Conservation (phyloP, 1,140 invertebrate species). For the Pseudomyrmex dendroicus region DNA sequence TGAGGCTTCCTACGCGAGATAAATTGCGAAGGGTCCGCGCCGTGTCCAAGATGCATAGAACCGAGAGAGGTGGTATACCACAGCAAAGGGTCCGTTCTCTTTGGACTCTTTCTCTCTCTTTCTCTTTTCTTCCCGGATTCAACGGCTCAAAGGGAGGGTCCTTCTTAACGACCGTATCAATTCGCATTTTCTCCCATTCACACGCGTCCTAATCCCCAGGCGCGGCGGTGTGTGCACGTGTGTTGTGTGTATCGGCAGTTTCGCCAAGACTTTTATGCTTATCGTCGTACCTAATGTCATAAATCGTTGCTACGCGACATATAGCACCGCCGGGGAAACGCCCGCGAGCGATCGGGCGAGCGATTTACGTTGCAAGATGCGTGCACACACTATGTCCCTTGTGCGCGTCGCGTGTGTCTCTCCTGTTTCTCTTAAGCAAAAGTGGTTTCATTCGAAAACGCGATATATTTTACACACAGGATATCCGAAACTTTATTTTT, state of each 20-base stretch:
- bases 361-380: constrained; percentile 41
- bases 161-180: constrained; percentile 79
- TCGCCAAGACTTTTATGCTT: constrained; percentile 69
- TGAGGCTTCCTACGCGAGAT: constrained; percentile 40
- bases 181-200: constrained; percentile 79
- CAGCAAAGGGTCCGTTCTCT: constrained; percentile 47
- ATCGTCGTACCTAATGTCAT: constrained; percentile 62
- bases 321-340: constrained; percentile 42
- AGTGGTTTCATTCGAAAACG: not conserved
- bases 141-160: constrained; percentile 68
- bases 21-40: constrained; percentile 51
- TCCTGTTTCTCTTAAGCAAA: constrained; percentile 5
- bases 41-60: constrained; percentile 9
- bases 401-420: constrained; percentile 10
- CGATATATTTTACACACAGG: not conserved
- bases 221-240: constrained; percentile 52
- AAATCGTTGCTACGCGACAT: constrained; percentile 64
- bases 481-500: not conserved
- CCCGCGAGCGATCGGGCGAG: constrained; percentile 22
- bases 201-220: constrained; percentile 73
- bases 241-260: constrained; percentile 54
- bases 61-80: constrained; percentile 3
- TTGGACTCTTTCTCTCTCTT: not conserved
- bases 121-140: constrained; percentile 32
- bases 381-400: not conserved